Percentiles rank a stretch among this genome's conserved stretches.
phyloP scores from a whole-genome alignment of 2,888 invertebrate genomes.

The Chrysolina haemoptera region DNA sequence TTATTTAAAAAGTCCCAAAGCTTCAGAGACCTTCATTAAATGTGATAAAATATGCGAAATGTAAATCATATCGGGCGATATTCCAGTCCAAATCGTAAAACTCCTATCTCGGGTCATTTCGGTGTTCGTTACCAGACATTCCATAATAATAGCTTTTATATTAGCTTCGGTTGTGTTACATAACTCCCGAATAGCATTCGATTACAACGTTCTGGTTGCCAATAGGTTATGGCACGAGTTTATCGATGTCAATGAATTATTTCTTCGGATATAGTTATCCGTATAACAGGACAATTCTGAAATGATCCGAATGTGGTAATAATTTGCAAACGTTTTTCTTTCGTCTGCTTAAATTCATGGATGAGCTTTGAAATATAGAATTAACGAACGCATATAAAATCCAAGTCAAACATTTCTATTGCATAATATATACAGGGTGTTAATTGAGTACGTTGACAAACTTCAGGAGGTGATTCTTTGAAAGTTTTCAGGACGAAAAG shows the following conservation, averaged over 20 bases:
- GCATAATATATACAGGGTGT: too few species aligned
- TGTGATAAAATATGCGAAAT: slow-evolving; percentile 2
- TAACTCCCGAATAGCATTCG: not conserved
- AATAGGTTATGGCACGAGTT: not conserved
- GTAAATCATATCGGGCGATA: not conserved
- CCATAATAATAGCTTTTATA: slow-evolving; percentile 6
- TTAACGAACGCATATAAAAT: too few species aligned
- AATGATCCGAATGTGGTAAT: too few species aligned
- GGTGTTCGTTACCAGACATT: slow-evolving; percentile 4
- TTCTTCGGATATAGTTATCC: not conserved
- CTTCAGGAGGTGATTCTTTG: too few species aligned
- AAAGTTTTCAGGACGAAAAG: too few species aligned
- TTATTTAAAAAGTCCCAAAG: not conserved
- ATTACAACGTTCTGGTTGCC: slow-evolving; percentile 1
- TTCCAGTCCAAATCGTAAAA: not conserved
- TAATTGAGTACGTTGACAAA: too few species aligned
- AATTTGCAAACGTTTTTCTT: too few species aligned
- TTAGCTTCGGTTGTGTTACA: not conserved
- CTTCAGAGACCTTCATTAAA: not conserved
- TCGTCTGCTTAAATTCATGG: too few species aligned
- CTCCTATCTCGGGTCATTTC: not conserved
- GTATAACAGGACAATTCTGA: not conserved
- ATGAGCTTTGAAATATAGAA: too few species aligned
- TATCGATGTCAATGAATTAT: not conserved
- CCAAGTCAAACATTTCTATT: too few species aligned